A percentile compares a stretch with the other conserved stretches of the same genome.
These are phyloP conservation scores for Eolophus roseicapilla DNA, from an alignment of 2,113 vertebrate genomes.

Conservation along the genomic window DNA sequence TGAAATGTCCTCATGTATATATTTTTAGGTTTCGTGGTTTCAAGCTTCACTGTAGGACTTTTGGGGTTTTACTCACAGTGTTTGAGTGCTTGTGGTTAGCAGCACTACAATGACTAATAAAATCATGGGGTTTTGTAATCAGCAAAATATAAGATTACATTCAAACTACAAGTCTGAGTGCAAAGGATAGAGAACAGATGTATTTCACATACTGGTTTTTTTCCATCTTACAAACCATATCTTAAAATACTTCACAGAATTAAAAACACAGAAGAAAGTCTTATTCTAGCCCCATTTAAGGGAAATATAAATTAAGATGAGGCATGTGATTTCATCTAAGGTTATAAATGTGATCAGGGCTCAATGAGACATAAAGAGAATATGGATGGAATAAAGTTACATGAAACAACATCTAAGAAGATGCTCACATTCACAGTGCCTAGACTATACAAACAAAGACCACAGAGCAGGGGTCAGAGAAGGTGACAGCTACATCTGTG, in stretches of 20 bases:
- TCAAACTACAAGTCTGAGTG: not conserved
- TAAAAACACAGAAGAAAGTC: not conserved
- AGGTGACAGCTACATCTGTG: constrained; percentile 16
- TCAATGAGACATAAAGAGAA: not conserved
- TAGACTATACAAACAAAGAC: not conserved
- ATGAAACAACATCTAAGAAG: not conserved
- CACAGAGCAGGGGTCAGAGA: not conserved
- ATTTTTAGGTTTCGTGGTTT: constrained; percentile 48
- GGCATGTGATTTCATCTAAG: not conserved
- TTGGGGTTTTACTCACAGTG: not conserved
- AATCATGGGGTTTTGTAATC: not conserved
- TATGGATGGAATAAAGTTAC: not conserved
- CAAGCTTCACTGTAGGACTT: not conserved
- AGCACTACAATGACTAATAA: constrained; percentile 29
- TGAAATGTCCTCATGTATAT: constrained; percentile 17
- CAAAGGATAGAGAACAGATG: constrained; percentile 17
- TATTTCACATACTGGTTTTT: not conserved
- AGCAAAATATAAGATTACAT: constrained; percentile 1
- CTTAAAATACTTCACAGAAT: not conserved
- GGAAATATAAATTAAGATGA: not conserved
- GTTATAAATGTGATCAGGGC: not conserved
- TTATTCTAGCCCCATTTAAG: not conserved
- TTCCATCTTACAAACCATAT: not conserved
- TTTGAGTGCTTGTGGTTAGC: constrained; percentile 24
- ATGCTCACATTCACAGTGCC: not conserved